These are phyloP conservation scores for Chaetogeoica ovagalla DNA, from an alignment of 2,888 invertebrate genomes.

Conservation along the genomic window DNA sequence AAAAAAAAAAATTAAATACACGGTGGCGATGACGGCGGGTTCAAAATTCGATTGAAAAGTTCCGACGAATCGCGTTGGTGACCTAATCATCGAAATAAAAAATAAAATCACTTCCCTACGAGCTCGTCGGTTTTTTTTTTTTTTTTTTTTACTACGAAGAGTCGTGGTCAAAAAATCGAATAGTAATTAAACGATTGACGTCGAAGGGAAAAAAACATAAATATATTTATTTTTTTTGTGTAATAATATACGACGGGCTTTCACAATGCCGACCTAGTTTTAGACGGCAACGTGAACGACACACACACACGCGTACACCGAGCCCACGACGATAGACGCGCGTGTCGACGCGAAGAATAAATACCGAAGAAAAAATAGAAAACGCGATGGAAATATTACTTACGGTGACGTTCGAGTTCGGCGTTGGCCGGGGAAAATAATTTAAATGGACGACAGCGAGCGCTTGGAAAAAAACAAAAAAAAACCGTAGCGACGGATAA, in stretches of 20 bases:
- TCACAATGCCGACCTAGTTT: slow-evolving; percentile 44
- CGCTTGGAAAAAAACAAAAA: no score
- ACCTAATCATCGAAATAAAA: no score
- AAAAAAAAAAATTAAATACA: no score
- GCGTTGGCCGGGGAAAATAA: not conserved
- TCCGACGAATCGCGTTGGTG: no score
- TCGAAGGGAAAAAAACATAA: not conserved
- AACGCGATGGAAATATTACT: not conserved
- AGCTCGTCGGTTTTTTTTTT: no score
- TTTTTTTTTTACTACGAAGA: no score
- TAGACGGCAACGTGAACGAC: not conserved
- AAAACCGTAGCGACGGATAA: not conserved
- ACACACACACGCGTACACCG: not conserved
- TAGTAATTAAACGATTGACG: no score
- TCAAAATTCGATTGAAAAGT: no score
- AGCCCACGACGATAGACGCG: not conserved
- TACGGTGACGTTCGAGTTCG: not conserved
- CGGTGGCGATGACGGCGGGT: no score
- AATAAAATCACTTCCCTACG: no score
- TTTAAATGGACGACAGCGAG: not conserved
- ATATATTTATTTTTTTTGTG: not conserved
- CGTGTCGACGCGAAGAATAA: not conserved
- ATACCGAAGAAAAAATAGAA: not conserved
- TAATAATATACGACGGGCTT: not conserved
- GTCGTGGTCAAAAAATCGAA: no score